Evolutionary conservation across 2,888 invertebrate genomes (phyloP), one percentile per base, ranked within the genome.

Genomic region (Scaptomyza caliginosa): DNA sequence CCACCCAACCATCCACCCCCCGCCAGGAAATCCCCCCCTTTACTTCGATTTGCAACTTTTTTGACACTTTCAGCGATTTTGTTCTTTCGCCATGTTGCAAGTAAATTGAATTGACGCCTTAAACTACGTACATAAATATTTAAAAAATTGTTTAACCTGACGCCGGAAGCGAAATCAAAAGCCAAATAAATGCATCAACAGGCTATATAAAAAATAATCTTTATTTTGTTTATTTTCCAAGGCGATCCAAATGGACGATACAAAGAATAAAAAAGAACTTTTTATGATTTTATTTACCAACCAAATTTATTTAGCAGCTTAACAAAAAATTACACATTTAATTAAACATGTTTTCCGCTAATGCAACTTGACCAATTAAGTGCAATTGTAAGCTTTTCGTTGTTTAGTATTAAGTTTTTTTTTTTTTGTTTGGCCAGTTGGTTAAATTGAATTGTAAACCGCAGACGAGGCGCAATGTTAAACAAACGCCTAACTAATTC

Each of bases 91-190:
- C 51, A 46, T 54, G 49, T 56, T 81, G 68, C 67, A 69, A 70
- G 63, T 59, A 62, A 85, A 78, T 78, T 82, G 60, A 85, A 73
- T 78, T 80, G 57, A 66, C 64, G 57, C 58, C 21, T n/a, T n/a
- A n/a, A n/a, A n/a, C n/a, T n/a, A 46, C 28, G n/a, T 39, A 16
- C 24, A 34, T 23, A 59, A 62, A 60, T 42, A 51, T 57, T 65
- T 43, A 50, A 77, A 77, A 34, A 60, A 30, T 67, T 51, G 62
- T 54, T 50, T 10, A 65, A 34, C 39, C 24, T 30, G 54, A 28
- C 30, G 4, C 28, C 10, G 26, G 10, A 4, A 10, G 1, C 23
- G 6, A 30, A 13, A 8, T 1, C 2, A 7, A n/a, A 19, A 11
- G n/a, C n/a, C n/a, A 10, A 28, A 28, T 3, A 8, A 7, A 16